Conservation (phyloP, 2,797 vertebrate species). For the Esox lucius region DNA sequence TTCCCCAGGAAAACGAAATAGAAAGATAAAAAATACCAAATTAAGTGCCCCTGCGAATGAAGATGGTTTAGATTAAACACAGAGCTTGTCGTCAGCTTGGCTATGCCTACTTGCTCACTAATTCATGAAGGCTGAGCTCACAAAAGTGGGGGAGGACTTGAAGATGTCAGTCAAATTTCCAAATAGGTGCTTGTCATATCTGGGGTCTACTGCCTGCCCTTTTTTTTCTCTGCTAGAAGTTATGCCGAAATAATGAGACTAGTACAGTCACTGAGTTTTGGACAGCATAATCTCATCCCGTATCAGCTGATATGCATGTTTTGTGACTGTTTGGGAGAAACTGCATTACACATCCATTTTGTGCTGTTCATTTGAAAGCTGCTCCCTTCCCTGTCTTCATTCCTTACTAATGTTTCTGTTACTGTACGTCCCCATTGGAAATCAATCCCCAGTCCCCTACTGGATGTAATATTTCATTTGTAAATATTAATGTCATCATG, state of each 20-base stretch:
- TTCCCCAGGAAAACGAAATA: constrained; percentile 6
- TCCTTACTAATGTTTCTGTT: neutral
- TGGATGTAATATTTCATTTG: neutral
- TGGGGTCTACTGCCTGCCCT: constrained; percentile 56
- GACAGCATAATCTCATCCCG: constrained; percentile 28
- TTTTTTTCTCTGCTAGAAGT: neutral
- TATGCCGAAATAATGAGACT: constrained; percentile 36
- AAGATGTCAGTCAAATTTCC: constrained; percentile 66
- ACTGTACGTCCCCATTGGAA: neutral
- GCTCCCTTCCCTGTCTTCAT: neutral
- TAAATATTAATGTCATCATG: neutral
- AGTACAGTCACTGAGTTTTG: constrained; percentile 30
- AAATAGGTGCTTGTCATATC: constrained; percentile 66
- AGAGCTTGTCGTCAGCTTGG: constrained; percentile 46
- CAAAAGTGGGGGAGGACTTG: constrained; percentile 50
- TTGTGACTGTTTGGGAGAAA: neutral
- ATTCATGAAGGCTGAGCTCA: constrained; percentile 69
- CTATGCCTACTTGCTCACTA: constrained; percentile 60
- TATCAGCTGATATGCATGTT: neutral
- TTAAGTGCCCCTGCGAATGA: constrained; percentile 36
- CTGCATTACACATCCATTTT: neutral
- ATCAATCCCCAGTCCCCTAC: neutral
- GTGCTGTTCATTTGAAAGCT: neutral
- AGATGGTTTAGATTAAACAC: constrained; percentile 42
- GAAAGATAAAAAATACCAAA: constrained; percentile 33